phyloP scores from a whole-genome alignment of 2,113 vertebrate species.

The Thryonomys swinderianus region DNA sequence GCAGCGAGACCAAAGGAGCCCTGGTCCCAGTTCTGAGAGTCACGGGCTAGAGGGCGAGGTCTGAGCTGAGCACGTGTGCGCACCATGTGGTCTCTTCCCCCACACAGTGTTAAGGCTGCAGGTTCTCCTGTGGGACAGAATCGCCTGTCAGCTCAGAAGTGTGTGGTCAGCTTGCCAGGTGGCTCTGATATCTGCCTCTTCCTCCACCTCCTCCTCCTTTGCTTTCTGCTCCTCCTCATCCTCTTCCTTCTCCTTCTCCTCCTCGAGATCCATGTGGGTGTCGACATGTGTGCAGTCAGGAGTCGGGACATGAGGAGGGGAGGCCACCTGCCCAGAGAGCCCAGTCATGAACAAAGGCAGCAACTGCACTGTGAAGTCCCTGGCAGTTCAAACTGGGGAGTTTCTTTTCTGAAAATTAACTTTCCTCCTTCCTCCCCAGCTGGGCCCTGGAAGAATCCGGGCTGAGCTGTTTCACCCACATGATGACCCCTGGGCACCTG shows the following conservation, averaged over 20 bases:
- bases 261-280: not conserved
- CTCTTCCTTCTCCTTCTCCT: too few species aligned
- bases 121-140: not conserved
- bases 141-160: not conserved
- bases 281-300: fast-evolving
- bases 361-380: not conserved
- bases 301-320: not conserved
- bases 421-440: fast-evolving
- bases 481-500: fast-evolving
- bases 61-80: fast-evolving
- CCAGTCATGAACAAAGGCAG: not conserved
- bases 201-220: not conserved
- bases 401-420: not conserved
- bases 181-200: too few species aligned
- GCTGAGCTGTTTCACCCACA: fast-evolving
- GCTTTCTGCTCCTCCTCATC: too few species aligned
- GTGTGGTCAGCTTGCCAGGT: not conserved
- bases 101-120: too few species aligned
- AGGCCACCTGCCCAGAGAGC: too few species aligned
- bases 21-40: not conserved
- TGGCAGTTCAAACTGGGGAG: not conserved
- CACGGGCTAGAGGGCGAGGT: not conserved
- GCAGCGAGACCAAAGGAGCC: fast-evolving
- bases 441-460: fast-evolving
- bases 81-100: not conserved